These are phyloP conservation scores for Parnassius glacialis DNA, from an alignment of 2,888 invertebrate genomes.

Conservation along the genomic window DNA sequence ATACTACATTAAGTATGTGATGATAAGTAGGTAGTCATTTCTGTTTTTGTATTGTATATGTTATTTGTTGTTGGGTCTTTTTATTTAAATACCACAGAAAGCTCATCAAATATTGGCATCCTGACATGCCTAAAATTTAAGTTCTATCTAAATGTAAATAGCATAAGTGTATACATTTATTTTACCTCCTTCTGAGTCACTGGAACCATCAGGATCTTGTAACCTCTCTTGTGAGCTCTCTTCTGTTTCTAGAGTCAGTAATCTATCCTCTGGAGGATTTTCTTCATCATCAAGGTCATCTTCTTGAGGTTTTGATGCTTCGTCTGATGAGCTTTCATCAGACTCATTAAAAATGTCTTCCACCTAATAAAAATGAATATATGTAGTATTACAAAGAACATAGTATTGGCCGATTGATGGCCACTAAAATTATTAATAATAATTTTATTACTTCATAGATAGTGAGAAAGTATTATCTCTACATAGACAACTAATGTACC, in stretches of 20 bases:
- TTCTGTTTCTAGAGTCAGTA: conserved; percentile 59
- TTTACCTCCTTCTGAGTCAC: conserved; percentile 64
- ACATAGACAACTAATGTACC: too few relatives aligned
- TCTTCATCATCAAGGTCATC: conserved; percentile 72
- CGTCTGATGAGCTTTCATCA: conserved; percentile 77
- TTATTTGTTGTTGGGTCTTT: too few relatives aligned
- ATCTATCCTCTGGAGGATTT: conserved; percentile 63
- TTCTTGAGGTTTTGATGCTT: conserved; percentile 54
- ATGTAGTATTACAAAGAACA: conserved; percentile 1
- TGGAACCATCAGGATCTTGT: conserved; percentile 52
- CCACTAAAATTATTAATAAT: background rate
- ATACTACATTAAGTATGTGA: too few relatives aligned
- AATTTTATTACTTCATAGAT: too few relatives aligned
- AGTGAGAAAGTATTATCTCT: too few relatives aligned
- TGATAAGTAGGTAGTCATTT: too few relatives aligned
- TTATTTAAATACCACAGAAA: too few relatives aligned
- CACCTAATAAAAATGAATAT: conserved; percentile 61
- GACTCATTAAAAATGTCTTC: conserved; percentile 86
- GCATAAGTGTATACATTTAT: background rate
- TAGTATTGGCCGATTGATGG: background rate
- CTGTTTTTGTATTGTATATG: too few relatives aligned
- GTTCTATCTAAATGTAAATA: too few relatives aligned
- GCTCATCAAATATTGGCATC: too few relatives aligned
- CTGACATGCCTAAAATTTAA: too few relatives aligned
- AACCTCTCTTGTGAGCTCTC: conserved; percentile 63